Conservation (phyloP, 2,888 invertebrate genomes). For the Suillia variegata region DNA sequence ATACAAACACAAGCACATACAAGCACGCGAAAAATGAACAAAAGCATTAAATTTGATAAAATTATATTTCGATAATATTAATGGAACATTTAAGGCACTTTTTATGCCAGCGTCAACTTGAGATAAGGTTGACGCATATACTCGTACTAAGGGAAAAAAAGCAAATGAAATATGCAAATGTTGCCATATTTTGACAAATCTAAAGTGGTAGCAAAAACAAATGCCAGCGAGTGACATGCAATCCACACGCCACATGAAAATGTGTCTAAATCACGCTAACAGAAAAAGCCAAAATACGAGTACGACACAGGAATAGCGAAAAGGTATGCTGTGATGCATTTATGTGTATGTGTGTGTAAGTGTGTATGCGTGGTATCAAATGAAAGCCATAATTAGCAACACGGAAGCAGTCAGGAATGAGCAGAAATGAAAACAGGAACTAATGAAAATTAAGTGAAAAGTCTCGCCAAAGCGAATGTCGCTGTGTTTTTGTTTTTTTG, state of each 20-base stretch:
- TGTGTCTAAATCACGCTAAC: constrained; percentile 11
- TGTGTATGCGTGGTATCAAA: not conserved
- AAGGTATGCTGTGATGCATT: too few species aligned
- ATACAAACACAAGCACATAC: too few species aligned
- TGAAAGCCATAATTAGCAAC: not conserved
- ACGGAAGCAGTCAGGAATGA: not conserved
- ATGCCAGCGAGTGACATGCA: not conserved
- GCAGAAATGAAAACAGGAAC: not conserved
- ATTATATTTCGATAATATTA: too few species aligned
- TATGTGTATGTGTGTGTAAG: not conserved
- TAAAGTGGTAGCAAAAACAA: constrained; percentile 18
- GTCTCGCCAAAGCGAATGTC: not conserved
- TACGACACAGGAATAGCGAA: too few species aligned
- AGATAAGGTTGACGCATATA: not conserved
- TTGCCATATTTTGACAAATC: constrained; percentile 18
- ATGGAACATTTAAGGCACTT: not conserved
- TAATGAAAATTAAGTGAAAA: constrained; percentile 6
- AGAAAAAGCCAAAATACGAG: not conserved
- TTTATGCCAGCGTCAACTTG: not conserved
- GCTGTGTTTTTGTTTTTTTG: too few species aligned
- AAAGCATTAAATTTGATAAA: too few species aligned
- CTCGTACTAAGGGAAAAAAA: not conserved
- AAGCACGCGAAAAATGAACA: too few species aligned
- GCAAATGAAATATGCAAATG: constrained; percentile 11
- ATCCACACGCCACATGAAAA: constrained; percentile 1